Conservation (phyloP, 1,140 invertebrate species). For the Procambarus virginalis region DNA sequence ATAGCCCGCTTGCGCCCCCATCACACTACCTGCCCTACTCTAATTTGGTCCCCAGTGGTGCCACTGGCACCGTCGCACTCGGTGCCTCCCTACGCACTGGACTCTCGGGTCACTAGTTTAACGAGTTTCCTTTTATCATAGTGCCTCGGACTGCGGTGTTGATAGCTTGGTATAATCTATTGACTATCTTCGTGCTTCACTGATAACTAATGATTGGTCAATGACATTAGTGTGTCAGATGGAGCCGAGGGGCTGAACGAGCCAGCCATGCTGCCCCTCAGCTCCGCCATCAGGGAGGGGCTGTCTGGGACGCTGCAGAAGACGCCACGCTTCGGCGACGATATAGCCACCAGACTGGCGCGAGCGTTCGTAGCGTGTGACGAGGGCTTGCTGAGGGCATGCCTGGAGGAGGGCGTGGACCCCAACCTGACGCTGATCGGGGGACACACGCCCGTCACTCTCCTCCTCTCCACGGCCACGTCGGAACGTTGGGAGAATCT, state of each 20-base stretch:
- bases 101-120: no score
- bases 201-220: not conserved
- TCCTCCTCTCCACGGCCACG: constrained; percentile 41
- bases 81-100: not conserved
- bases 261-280: constrained; percentile 35
- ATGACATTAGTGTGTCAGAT: not conserved
- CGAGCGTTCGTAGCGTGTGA: constrained; percentile 61
- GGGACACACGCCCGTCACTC: constrained; percentile 53
- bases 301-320: constrained; percentile 7
- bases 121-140: no score
- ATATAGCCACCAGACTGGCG: constrained; percentile 35
- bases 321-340: not conserved
- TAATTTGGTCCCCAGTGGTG: not conserved
- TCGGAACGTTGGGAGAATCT: constrained; percentile 61
- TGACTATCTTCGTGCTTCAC: no score
- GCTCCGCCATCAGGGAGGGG: constrained; percentile 1
- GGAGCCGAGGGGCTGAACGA: not conserved
- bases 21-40: not conserved
- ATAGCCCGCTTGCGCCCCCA: not conserved
- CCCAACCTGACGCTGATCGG: constrained; percentile 41
- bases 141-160: no score
- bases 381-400: constrained; percentile 25
- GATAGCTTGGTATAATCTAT: no score
- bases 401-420: constrained; percentile 47
- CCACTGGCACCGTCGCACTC: not conserved